Conservation (phyloP, 1,140 invertebrate species). For the Drosophila teissieri region DNA sequence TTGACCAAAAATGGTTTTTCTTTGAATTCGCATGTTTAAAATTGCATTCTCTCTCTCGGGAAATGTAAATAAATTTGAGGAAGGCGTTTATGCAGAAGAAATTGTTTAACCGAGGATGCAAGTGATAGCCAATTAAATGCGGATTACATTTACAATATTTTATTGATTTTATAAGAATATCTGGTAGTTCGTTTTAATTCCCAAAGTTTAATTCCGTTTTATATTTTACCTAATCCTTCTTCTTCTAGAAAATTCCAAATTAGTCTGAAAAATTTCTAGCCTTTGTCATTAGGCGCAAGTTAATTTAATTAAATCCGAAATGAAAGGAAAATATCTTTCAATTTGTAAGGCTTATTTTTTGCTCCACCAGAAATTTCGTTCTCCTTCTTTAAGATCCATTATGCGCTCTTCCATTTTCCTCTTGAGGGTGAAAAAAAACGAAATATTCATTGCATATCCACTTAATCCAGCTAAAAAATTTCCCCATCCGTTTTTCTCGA, state of each 20-base stretch:
- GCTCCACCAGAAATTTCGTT: neutral
- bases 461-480: slow-evolving; percentile 39
- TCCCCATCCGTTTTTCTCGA: neutral
- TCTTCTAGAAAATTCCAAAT: too few relatives aligned
- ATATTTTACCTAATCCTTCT: neutral
- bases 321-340: neutral
- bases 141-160: neutral
- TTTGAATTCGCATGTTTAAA: slow-evolving; percentile 1
- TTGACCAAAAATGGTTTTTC: slow-evolving; percentile 5
- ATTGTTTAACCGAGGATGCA: slow-evolving; percentile 3
- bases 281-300: slow-evolving; percentile 1
- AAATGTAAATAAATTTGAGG: neutral
- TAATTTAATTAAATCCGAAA: slow-evolving; percentile 26
- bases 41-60: neutral
- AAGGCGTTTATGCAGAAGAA: slow-evolving; percentile 4
- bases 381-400: slow-evolving; percentile 2
- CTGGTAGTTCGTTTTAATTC: neutral
- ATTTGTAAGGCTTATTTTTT: slow-evolving; percentile 9
- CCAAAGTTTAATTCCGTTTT: neutral
- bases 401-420: neutral
- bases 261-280: neutral
- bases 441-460: slow-evolving; percentile 40
- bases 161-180: neutral
- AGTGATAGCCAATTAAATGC: slow-evolving; percentile 14
- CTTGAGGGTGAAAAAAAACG: slow-evolving; percentile 7